Base-by-base conservation (phyloP, 2,888 invertebrate species). In the Rhopalosiphum nymphaeae region DNA sequence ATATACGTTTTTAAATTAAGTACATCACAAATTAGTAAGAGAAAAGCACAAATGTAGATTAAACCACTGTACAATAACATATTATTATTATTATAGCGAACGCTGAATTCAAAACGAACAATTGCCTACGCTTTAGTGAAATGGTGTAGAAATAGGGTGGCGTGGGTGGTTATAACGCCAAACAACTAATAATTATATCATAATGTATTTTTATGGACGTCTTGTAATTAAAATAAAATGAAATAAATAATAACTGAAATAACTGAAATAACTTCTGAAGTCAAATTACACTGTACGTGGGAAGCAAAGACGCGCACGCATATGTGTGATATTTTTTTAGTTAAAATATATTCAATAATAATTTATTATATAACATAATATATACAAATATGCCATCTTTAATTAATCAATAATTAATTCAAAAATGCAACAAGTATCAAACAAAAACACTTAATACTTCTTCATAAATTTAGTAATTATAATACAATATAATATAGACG, bases 121-220 rank as follows among this genome's bases (percentile, higher is more conserved):
- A 56, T 86, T 46, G 91, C 85, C 46, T 85, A 91, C 85, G 57
- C 53, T 85, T 49, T 9, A 53, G 56, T 11, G 85, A 44, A 26
- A 61, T n/a, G 86, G 57, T 57, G 57, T 61, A 61, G 86, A 92
- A 86, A 92, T 86, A 86, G 36, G 57, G 86, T 86, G 91, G 86
- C 91, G 91, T 92, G 86, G 91, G 91, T 46, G 91, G 36, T 46
- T 92, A 78, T 42, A 46, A 92, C 86, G 46, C 56, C 61, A 61
- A 86, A 86, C 57, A 49, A 86, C 91, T 46, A 92, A 86, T 61
- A 92, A 92, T 92, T 61, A 92, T 86, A 57, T 92, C 84, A 61
- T 46, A 78, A 78, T 78, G 78, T 36, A 85, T 57, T 56, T 90
- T 57, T 44, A 92, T 86, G 21, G 86, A 92, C 36, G 86, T 61